Evolutionary conservation across 2,113 vertebrate species (phyloP), one percentile per base, ranked within the genome.

Genomic region (Corythaixoides concolor): DNA sequence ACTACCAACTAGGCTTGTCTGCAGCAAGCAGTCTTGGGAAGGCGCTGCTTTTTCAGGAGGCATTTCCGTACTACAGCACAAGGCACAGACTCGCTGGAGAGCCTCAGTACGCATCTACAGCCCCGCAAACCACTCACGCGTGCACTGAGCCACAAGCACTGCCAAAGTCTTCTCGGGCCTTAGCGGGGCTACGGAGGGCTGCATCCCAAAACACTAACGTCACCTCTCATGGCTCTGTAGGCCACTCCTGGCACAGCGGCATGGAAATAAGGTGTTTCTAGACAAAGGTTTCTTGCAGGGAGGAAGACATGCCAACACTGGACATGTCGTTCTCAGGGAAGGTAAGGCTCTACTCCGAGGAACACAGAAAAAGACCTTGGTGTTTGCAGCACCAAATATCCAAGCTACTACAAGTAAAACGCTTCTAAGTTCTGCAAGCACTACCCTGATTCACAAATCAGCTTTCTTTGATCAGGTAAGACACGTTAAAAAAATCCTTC

Each of bases 1-100:
- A 73, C 83, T 45, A 81, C 79, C n/a, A 8, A 12, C 80, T 89
- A 39, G 15, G 10, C 5, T 12, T 7, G 33, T 28, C 52, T 33
- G 47, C 3, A 73, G 80, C 63, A 86, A 95, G 77, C 27, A 3
- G 91, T 50, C 56, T 6, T 5, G 27, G 28, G 74, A 74, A 80
- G 82, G 88, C 0, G 3, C 0, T 72, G 66, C 69, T 52, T 77
- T 93, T 55, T 20, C 49, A 22, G 37, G 49, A 59, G 6, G 11
- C 5, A 59, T 37, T 85, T 63, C 76, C 60, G 4, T 1, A 2
- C 15, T 6, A 62, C 32, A 30, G 19, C 1, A 0, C 2, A 41
- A 58, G 41, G 70, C 63, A 33, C 15, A 1, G 1, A 3, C 47
- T 23, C 41, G 47, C 82, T 70, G 72, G 58, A 66, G 59, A 86